Conservation (phyloP, 2,113 vertebrate genomes). For the Sterrhoptilus dennistouni region DNA sequence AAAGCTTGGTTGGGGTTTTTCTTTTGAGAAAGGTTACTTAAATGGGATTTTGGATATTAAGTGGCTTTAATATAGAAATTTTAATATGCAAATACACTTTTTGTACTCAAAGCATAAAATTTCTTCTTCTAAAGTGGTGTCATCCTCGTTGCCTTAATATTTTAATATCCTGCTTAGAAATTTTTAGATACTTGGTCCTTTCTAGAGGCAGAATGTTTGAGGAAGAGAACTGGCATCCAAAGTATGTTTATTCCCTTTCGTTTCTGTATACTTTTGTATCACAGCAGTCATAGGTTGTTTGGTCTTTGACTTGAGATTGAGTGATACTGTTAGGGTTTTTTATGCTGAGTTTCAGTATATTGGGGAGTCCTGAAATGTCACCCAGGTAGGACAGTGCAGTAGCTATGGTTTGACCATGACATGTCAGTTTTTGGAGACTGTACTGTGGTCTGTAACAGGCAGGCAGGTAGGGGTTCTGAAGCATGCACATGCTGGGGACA, state of each 20-base stretch:
- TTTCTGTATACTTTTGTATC: not conserved
- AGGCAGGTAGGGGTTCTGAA: not conserved
- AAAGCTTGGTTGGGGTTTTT: not conserved
- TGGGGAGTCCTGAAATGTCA: not conserved
- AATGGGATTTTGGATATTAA: not conserved
- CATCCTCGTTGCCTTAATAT: not conserved
- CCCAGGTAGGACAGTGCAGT: not conserved
- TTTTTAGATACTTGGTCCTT: not conserved
- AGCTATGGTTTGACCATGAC: not conserved
- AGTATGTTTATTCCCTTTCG: not conserved
- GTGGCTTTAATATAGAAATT: not conserved
- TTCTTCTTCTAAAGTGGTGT: not conserved
- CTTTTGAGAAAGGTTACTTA: not conserved
- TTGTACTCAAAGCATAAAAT: not conserved
- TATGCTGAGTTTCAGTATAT: not conserved
- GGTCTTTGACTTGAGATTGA: not conserved
- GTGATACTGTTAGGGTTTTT: accelerated
- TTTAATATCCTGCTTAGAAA: not conserved
- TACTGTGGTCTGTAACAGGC: not conserved
- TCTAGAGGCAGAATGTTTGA: not conserved
- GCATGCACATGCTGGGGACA: not conserved
- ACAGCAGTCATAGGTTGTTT: not conserved
- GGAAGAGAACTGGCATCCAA: not conserved
- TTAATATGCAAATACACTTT: not conserved
- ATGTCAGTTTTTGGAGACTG: not conserved